Base-by-base conservation (phyloP, 2,797 vertebrate genomes). In the Gymnothorax javanicus region DNA sequence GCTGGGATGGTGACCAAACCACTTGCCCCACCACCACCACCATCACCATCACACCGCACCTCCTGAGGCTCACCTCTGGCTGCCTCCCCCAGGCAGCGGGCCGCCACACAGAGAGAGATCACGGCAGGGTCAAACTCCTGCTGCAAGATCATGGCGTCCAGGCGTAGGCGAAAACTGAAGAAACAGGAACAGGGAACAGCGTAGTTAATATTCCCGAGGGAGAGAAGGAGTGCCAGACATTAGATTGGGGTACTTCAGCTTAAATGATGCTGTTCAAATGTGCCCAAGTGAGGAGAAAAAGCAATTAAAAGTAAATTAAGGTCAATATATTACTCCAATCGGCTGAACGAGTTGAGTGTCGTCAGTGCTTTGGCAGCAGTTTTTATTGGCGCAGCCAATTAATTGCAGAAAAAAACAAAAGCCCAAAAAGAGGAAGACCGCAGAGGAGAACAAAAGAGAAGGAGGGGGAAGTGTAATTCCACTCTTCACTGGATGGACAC, bases 81-180 rank as follows among this genome's bases (percentile, higher is more conserved):
- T 17, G 96, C 96, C 91, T 96, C 94, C 91, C 94, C 94, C 91
- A 97, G 94, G 93, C 95, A 96, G 95, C 95, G 95, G 94, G 96
- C 96, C 89, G 96, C 96, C 94, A 94, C 94, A 94, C 96, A 96
- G 93, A 96, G 93, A 93, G 96, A 96, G 94, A 95, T 95, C 93
- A 97, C 91, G 23, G 94, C 94, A 0, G 95, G 95, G 94, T 97
- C 95, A 91, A 97, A 97, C 96, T 97, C 96, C 93, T 96, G 95
- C 90, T 96, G 96, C 85, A 97, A 94, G 91, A 97, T 96, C 95
- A 97, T 96, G 87, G 94, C 94, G 82, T 97, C 96, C 91, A 97
- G 94, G 87, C 94, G 95, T 82, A 96, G 93, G 15, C 95, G 94
- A 94, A 96, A 96, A 89, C 96, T 97, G 92, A 90, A 12, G 87